Evolutionary conservation across 2,113 vertebrate species (phyloP).

Genomic region (Ginglymostoma cirratum): DNA sequence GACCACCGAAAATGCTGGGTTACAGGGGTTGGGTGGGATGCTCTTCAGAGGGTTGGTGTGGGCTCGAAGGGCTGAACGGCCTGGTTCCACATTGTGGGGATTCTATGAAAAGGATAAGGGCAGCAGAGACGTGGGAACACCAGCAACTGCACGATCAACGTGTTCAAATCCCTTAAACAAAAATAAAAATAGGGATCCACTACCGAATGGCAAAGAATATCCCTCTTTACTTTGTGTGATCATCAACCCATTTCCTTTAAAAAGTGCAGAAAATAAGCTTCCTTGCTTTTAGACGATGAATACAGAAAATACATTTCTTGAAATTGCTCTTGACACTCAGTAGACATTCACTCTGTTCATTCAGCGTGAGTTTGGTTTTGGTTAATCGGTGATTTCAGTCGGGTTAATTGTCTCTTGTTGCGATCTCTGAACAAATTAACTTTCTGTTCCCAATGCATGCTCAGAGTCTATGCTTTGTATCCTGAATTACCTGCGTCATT

Average conservation of each 20-base stretch:
- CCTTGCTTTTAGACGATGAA: neutral
- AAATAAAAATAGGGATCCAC: too few relatives aligned
- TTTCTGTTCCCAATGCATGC: neutral
- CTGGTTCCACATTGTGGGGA: too few relatives aligned
- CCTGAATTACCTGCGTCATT: constrained; percentile 8
- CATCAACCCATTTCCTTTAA: neutral
- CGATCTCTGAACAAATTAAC: neutral
- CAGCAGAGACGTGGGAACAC: too few relatives aligned
- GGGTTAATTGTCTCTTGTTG: neutral
- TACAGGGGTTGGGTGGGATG: too few relatives aligned
- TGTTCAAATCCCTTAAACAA: too few relatives aligned
- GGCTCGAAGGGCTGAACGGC: too few relatives aligned
- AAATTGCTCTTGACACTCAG: neutral
- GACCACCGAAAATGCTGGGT: too few relatives aligned
- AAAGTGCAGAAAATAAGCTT: neutral
- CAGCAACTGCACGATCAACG: too few relatives aligned
- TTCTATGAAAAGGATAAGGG: too few relatives aligned
- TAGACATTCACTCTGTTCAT: neutral
- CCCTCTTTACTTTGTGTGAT: neutral
- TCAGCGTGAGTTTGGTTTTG: neutral
- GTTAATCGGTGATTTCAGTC: neutral
- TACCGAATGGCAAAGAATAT: neutral
- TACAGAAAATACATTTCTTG: neutral
- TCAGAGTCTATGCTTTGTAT: neutral
- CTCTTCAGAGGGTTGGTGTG: too few relatives aligned